phyloP scores from a whole-genome alignment of 2,888 invertebrate genomes.

The Scaptodrosophila latifasciaeformis region DNA sequence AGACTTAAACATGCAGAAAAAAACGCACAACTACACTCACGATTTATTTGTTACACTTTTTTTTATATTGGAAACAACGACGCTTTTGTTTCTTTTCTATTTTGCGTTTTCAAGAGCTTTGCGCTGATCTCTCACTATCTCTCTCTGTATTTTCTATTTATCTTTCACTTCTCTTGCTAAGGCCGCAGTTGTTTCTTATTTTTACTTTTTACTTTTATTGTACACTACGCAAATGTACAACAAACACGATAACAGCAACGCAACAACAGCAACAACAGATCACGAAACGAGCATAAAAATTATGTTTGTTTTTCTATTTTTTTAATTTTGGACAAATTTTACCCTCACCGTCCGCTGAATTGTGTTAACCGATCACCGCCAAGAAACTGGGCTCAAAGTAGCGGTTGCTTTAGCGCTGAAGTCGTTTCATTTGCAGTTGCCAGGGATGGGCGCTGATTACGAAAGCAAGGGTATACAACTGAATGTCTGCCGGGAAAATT shows the following conservation, averaged over 20 bases:
- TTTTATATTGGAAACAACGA: no score
- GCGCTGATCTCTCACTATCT: slow-evolving; percentile 14
- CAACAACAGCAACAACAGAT: slow-evolving; percentile 31
- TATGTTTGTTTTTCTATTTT: no score
- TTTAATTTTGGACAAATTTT: no score
- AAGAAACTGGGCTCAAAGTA: slow-evolving; percentile 48
- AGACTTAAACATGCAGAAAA: slow-evolving; percentile 41
- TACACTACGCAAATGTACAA: slow-evolving; percentile 56
- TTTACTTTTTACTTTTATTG: slow-evolving; percentile 24
- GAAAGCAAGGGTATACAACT: no score
- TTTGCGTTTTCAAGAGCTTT: slow-evolving; percentile 38
- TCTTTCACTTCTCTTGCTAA: slow-evolving; percentile 13
- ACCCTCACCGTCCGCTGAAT: slow-evolving; percentile 58
- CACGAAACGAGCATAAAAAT: slow-evolving; percentile 32
- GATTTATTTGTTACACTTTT: no score
- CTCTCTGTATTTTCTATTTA: no score
- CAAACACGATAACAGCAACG: slow-evolving; percentile 40
- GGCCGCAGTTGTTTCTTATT: slow-evolving; percentile 14
- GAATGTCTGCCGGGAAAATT: slow-evolving; percentile 6
- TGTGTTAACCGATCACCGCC: slow-evolving; percentile 57
- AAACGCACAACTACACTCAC: slow-evolving; percentile 8
- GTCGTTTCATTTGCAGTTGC: slow-evolving; percentile 53
- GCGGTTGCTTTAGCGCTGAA: slow-evolving; percentile 45
- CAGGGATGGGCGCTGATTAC: slow-evolving; percentile 39
- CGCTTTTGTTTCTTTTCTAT: slow-evolving; percentile 32